Percentiles rank a stretch among this genome's conserved stretches.
Evolutionary conservation across 2,113 vertebrate genomes (phyloP).

Genomic region (Prochilodus magdalenae): DNA sequence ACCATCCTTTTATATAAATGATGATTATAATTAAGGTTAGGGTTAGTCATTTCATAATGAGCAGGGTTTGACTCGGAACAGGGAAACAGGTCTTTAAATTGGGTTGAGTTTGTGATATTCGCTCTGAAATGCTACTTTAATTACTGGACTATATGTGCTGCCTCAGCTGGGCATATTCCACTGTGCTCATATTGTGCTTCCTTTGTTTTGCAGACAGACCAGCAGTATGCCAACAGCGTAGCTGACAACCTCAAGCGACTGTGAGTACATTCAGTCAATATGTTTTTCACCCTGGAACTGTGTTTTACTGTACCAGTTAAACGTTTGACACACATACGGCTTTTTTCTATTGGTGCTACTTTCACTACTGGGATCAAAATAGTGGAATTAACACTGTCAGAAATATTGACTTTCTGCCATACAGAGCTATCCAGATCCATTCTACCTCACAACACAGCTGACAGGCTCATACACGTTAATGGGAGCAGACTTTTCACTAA

Average conservation of each 20-base stretch:
- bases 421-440: too few relatives aligned
- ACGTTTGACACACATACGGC: not conserved
- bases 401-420: too few relatives aligned
- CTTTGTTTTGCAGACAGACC: conserved; percentile 71
- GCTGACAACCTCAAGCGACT: conserved; percentile 78
- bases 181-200: not conserved
- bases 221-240: conserved; percentile 77
- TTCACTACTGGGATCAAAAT: not conserved
- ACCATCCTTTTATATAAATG: too few relatives aligned
- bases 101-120: not conserved
- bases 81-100: too few relatives aligned
- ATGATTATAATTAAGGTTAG: too few relatives aligned
- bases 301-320: not conserved
- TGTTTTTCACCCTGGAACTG: conserved; percentile 48
- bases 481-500: too few relatives aligned
- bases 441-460: too few relatives aligned
- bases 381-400: not conserved
- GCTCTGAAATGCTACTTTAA: not conserved
- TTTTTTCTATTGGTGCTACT: conserved; percentile 1
- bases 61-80: too few relatives aligned
- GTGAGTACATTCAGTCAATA: conserved; percentile 66
- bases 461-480: too few relatives aligned
- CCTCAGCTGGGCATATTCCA: not conserved
- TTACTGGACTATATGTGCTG: not conserved
- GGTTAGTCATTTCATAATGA: too few relatives aligned